Base-by-base conservation (phyloP, 2,113 vertebrate species). In the Ptyas mucosa region DNA sequence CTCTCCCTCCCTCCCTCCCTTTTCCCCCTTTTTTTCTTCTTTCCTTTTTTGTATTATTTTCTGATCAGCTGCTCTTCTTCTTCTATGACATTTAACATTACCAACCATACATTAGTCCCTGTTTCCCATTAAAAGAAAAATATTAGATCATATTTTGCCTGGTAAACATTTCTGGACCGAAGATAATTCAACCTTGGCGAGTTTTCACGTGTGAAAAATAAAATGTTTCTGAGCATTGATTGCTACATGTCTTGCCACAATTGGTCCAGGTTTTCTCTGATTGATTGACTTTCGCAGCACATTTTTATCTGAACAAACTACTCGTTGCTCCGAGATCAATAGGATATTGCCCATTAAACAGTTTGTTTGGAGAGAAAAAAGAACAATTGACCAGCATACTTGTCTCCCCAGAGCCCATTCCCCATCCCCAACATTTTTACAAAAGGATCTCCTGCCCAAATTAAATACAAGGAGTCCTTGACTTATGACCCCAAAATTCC, bases 251-350 rank as follows among this genome's bases (percentile, higher is more conserved):
- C 93, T 95, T 94, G 75, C 64, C 95, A 96, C 90, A 95, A 95
- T 95, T 88, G 88, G 92, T 93, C 93, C 93, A 96, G 90, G 86
- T 92, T 94, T 95, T 95, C 69, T 85, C 94, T 93, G 95, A 96
- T 0, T 95, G 94, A 96, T 95, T 95, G 89, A 94, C 81, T 88
- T 93, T 46, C 34, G 3, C 20, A 95, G 91, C 87, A 61, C 53
- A 3, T 90, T 86, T 95, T 95, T 96, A 94, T 91, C 94, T 95
- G 89, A 94, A 89, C 51, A 39, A 92, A 93, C 61, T 55, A 1
- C n/a, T 95, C 90, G 12, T 21, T 21, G 29, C 51, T 90, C 87
- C 58, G 89, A 85, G 91, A 95, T 26, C 95, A 94, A 96, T 94
- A 93, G 81, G 94, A 6, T 90, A 51, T 52, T 91, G 0, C 93